Conservation (phyloP, 2,797 vertebrate genomes). For the Pelobates cultripes region DNA sequence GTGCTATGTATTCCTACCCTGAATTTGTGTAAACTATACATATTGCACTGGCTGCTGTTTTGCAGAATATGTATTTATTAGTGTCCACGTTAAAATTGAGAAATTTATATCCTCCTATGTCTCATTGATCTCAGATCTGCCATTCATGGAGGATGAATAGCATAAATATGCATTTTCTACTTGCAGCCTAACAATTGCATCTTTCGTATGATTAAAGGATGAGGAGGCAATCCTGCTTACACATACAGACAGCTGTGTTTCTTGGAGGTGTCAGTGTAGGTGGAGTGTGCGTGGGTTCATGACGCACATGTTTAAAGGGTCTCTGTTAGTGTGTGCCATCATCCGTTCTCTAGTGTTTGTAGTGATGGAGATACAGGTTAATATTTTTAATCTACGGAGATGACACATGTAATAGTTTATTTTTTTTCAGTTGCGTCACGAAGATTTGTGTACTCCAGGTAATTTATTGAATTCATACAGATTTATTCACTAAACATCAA, state of each 20-base stretch:
- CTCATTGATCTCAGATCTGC: neutral
- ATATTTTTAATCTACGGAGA: neutral
- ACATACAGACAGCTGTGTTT: neutral
- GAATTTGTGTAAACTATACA: too few species aligned
- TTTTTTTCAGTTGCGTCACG: neutral
- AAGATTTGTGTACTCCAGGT: too few species aligned
- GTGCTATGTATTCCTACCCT: too few species aligned
- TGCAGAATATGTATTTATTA: neutral
- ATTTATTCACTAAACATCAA: too few species aligned
- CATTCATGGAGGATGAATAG: neutral
- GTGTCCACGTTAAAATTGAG: neutral
- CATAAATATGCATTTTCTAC: neutral
- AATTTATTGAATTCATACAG: too few species aligned
- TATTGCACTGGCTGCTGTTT: neutral
- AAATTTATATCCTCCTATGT: neutral
- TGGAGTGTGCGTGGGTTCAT: neutral
- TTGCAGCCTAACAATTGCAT: neutral
- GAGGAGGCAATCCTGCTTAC: neutral
- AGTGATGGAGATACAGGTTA: neutral
- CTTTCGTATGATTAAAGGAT: neutral
- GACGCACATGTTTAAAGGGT: neutral
- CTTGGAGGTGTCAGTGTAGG: neutral
- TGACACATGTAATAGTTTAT: neutral
- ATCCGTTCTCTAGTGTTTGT: neutral
- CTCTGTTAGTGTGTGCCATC: neutral